phyloP scores from a whole-genome alignment of 2,888 invertebrate genomes.

The Chelonus formosanus region DNA sequence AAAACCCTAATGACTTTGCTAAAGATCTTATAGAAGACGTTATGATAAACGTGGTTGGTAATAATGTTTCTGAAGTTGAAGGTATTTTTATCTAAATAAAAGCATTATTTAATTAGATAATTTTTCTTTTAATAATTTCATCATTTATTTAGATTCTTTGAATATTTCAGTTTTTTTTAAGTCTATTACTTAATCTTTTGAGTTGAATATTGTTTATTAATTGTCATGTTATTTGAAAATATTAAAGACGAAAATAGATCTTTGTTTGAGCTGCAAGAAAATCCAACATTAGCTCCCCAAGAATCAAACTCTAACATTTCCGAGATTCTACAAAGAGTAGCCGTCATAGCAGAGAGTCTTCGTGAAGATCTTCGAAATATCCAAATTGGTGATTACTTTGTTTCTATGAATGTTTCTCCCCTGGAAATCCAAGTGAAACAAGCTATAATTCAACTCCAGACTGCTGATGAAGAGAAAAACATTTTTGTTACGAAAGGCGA shows the following conservation, averaged over 20 bases:
- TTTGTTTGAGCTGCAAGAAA: not conserved
- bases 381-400: slow-evolving; percentile 49
- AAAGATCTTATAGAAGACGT: slow-evolving; percentile 48
- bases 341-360: slow-evolving; percentile 30
- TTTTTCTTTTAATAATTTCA: too few relatives aligned
- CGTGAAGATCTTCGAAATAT: slow-evolving; percentile 44
- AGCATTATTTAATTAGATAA: too few relatives aligned
- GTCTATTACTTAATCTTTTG: too few relatives aligned
- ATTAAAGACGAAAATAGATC: not conserved
- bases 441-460: slow-evolving; percentile 38
- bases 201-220: too few relatives aligned
- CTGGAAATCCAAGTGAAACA: slow-evolving; percentile 47
- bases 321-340: slow-evolving; percentile 16
- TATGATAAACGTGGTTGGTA: slow-evolving; percentile 47
- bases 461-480: slow-evolving; percentile 28
- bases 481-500: slow-evolving; percentile 44
- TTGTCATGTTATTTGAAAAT: too few relatives aligned
- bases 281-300: not conserved
- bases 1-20: slow-evolving; percentile 47
- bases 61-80: too few relatives aligned
- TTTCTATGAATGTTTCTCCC: slow-evolving; percentile 31
- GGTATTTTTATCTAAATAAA: too few relatives aligned
- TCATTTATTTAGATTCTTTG: too few relatives aligned
- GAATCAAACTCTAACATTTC: slow-evolving; percentile 10
- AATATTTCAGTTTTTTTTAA: too few relatives aligned